Evolutionary conservation across 2,113 vertebrate genomes (phyloP).

Genomic region (Haplochromis burtoni): DNA sequence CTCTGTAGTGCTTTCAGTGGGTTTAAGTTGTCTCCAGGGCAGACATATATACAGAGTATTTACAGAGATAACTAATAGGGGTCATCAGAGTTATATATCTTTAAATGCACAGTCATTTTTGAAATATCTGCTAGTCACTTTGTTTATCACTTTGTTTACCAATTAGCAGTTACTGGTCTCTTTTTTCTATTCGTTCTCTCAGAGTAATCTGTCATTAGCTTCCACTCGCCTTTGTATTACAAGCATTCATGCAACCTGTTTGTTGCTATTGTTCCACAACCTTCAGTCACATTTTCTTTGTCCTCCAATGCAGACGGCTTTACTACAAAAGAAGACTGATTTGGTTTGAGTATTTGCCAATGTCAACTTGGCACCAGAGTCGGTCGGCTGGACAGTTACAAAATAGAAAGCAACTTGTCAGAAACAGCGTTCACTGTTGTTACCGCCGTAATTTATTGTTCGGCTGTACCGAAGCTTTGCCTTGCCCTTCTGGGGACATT

Average conservation of each 20-base stretch:
- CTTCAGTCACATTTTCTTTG: neutral
- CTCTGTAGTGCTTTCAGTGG: neutral
- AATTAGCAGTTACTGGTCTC: neutral
- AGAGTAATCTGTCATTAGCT: neutral
- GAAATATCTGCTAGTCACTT: neutral
- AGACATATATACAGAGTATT: neutral
- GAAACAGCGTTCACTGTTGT: constrained; percentile 28
- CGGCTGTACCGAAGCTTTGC: constrained; percentile 17
- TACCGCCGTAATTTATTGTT: constrained; percentile 50
- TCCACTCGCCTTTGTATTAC: neutral
- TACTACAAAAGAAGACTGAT: constrained; percentile 9
- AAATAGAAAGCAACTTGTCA: constrained; percentile 35
- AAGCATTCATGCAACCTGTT: neutral
- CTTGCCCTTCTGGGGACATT: constrained; percentile 51
- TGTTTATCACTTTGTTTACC: neutral
- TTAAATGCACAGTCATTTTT: neutral
- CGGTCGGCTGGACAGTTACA: constrained; percentile 36
- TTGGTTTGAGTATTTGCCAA: neutral
- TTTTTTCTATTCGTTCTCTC: neutral
- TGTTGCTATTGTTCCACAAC: neutral
- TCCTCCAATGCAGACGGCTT: constrained; percentile 6
- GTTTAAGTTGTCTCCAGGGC: neutral
- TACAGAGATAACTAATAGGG: neutral
- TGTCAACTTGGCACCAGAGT: constrained; percentile 12
- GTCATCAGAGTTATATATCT: neutral